These are phyloP conservation scores for Danio jaintianensis DNA, from an alignment of 2,797 vertebrate species.

Conservation along the genomic window DNA sequence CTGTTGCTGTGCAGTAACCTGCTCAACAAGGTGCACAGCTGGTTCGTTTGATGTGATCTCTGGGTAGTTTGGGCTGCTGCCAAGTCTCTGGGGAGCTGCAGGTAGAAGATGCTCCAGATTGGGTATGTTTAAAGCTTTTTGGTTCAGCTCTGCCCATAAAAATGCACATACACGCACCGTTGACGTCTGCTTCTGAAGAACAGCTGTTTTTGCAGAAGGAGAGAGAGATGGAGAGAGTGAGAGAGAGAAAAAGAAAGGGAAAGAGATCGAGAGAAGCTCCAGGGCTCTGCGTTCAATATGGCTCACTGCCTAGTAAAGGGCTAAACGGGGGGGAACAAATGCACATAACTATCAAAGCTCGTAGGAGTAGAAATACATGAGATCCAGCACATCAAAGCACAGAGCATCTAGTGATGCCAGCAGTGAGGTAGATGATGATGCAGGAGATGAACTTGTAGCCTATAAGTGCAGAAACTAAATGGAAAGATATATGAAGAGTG, in stretches of 20 bases:
- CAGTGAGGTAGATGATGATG: slow-evolving; percentile 55
- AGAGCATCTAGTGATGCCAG: slow-evolving; percentile 36
- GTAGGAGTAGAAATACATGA: slow-evolving; percentile 45
- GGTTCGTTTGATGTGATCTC: slow-evolving; percentile 39
- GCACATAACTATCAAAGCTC: slow-evolving; percentile 39
- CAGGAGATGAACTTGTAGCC: slow-evolving; percentile 48
- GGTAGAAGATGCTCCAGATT: slow-evolving; percentile 30
- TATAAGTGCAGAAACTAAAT: slow-evolving; percentile 63
- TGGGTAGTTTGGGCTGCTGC: slow-evolving; percentile 9
- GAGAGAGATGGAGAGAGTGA: slow-evolving; percentile 2
- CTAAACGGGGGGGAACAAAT: slow-evolving; percentile 40
- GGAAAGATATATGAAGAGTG: slow-evolving; percentile 60
- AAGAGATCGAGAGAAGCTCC: slow-evolving; percentile 7
- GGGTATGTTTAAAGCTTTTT: slow-evolving; percentile 48
- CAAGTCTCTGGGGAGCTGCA: slow-evolving; percentile 3
- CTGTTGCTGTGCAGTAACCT: slow-evolving; percentile 39
- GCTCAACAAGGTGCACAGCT: slow-evolving; percentile 28
- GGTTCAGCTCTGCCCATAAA: slow-evolving; percentile 37
- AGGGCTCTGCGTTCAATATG: slow-evolving; percentile 34
- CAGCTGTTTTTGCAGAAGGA: slow-evolving; percentile 54
- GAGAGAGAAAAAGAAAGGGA: not conserved
- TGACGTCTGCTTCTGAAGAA: slow-evolving; percentile 42
- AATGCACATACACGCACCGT: slow-evolving; percentile 40
- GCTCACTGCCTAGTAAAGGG: slow-evolving; percentile 36
- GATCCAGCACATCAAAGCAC: slow-evolving; percentile 31